Evolutionary conservation across 1,140 invertebrate genomes (phyloP).

Genomic region (Ruditapes philippinarum): DNA sequence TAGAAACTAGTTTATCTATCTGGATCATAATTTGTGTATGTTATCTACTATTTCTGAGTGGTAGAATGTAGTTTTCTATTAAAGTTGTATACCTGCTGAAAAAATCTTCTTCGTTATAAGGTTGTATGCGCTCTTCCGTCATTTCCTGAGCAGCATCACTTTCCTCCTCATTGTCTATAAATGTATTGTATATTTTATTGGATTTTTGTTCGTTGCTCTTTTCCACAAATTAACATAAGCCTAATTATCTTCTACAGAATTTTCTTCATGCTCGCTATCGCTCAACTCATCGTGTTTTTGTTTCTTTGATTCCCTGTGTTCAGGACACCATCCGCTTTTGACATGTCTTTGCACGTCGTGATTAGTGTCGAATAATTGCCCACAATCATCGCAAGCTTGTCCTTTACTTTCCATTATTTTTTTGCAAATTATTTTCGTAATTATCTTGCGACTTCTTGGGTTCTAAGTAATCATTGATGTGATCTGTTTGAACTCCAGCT

Average conservation of each 20-base stretch:
- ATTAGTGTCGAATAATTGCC: not conserved
- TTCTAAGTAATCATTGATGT: too few relatives aligned
- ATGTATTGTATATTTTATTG: too few relatives aligned
- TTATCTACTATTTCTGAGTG: too few relatives aligned
- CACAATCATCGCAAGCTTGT: conserved; percentile 31
- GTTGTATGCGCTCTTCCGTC: too few relatives aligned
- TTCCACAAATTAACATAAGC: not conserved
- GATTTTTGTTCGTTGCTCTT: not conserved
- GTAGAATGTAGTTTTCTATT: too few relatives aligned
- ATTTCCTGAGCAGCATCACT: too few relatives aligned
- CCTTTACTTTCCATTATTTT: not conserved
- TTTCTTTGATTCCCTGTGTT: not conserved
- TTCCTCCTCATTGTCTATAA: too few relatives aligned
- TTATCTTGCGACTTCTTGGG: not conserved
- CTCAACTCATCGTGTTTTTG: not conserved
- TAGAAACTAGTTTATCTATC: too few relatives aligned
- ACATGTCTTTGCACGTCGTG: conserved; percentile 31
- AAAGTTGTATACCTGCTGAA: too few relatives aligned
- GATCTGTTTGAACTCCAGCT: not conserved
- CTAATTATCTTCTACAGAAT: not conserved
- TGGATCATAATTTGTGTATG: too few relatives aligned
- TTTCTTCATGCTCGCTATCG: not conserved
- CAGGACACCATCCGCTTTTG: conserved; percentile 11
- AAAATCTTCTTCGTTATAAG: too few relatives aligned
- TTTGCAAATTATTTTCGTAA: not conserved